phyloP scores from a whole-genome alignment of 2,888 invertebrate species.

The Patella caerulea region DNA sequence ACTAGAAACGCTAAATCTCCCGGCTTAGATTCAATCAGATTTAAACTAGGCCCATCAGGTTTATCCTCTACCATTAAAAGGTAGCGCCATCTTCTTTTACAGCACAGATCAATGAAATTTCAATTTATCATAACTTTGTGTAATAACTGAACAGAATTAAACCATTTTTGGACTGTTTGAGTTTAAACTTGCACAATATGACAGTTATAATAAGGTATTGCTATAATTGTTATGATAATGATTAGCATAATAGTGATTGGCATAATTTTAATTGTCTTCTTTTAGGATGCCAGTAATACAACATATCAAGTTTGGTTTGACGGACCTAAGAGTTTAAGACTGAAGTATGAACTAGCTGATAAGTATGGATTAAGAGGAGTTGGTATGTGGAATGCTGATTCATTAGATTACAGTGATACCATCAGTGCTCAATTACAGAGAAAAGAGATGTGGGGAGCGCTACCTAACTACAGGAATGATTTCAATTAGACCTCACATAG shows the following conservation, averaged over 20 bases:
- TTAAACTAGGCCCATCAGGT: too few species aligned
- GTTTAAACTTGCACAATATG: too few species aligned
- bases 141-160: too few species aligned
- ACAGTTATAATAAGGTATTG: not conserved
- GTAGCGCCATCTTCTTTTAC: too few species aligned
- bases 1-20: too few species aligned
- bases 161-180: too few species aligned
- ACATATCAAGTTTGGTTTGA: conserved; percentile 70
- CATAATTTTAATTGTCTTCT: not conserved
- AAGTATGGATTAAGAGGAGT: conserved; percentile 64
- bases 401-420: conserved; percentile 58
- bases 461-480: conserved; percentile 40
- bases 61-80: too few species aligned
- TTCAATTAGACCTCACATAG: too few species aligned
- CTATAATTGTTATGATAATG: not conserved
- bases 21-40: too few species aligned
- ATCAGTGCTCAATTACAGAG: conserved; percentile 42
- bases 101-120: too few species aligned
- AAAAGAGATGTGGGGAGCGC: conserved; percentile 59
- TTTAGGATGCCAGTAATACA: conserved; percentile 23
- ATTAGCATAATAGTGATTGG: too few species aligned
- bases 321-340: conserved; percentile 62
- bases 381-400: conserved; percentile 72
- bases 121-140: too few species aligned
- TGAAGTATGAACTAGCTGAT: conserved; percentile 64